Percentiles rank a stretch among this genome's conserved stretches.
These are phyloP conservation scores for Tachysurus fulvidraco DNA, from an alignment of 2,113 vertebrate genomes.

Conservation along the genomic window DNA sequence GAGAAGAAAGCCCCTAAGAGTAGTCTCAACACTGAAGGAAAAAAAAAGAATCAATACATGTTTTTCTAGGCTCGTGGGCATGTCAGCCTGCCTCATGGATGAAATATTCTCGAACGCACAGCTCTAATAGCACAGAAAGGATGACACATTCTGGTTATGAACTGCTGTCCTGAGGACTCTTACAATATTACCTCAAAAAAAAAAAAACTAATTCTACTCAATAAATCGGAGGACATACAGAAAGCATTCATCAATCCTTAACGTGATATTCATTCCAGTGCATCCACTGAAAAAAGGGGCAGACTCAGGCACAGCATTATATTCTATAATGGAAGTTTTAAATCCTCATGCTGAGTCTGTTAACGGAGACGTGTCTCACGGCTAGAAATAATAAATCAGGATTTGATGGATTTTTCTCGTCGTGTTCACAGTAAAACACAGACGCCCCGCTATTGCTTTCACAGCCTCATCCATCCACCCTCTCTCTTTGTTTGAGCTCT, in stretches of 20 bases:
- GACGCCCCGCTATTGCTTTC: background rate
- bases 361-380: slow-evolving; percentile 22
- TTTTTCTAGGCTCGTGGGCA: slow-evolving; percentile 35
- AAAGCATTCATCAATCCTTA: slow-evolving; percentile 30
- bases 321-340: slow-evolving; percentile 44
- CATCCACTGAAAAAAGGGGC: slow-evolving; percentile 13
- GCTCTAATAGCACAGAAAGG: slow-evolving; percentile 42
- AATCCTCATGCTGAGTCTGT: slow-evolving; percentile 35
- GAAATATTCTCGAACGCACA: slow-evolving; percentile 19
- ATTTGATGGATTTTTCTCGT: slow-evolving; percentile 40
- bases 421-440: slow-evolving; percentile 33
- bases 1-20: slow-evolving; percentile 12
- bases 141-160: slow-evolving; percentile 39
- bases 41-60: slow-evolving; percentile 37
- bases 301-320: slow-evolving; percentile 17
- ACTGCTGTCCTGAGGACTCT: slow-evolving; percentile 36
- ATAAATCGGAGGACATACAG: slow-evolving; percentile 34
- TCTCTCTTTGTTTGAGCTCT: slow-evolving; percentile 14
- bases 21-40: slow-evolving; percentile 26
- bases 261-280: slow-evolving; percentile 15
- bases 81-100: slow-evolving; percentile 10
- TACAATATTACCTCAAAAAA: slow-evolving; percentile 35
- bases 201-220: slow-evolving; percentile 28
- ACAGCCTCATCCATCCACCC: slow-evolving; percentile 6
- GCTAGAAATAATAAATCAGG: slow-evolving; percentile 45